Evolutionary conservation across 2,888 invertebrate genomes (phyloP).

Genomic region (Nesidiocoris tenuis): DNA sequence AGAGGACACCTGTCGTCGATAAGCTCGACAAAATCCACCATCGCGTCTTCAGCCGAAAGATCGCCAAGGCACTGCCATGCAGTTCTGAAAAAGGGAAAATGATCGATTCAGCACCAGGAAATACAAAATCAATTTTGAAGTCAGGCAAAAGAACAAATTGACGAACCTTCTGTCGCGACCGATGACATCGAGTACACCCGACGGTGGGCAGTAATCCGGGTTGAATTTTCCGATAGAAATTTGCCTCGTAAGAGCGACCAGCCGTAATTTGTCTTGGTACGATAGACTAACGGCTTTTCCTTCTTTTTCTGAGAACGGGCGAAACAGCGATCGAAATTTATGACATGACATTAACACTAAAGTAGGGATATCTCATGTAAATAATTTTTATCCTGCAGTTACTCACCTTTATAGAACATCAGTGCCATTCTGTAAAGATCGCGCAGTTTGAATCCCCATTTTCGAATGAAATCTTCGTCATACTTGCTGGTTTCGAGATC

Average conservation of each 20-base stretch:
- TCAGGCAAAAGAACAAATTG: not conserved
- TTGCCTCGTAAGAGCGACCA: slow-evolving; percentile 92
- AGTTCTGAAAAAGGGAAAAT: slow-evolving; percentile 57
- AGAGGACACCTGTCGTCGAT: slow-evolving; percentile 84
- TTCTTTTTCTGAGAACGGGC: slow-evolving; percentile 82
- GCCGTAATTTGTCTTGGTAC: slow-evolving; percentile 86
- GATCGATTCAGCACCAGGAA: not conserved
- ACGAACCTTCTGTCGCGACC: slow-evolving; percentile 79
- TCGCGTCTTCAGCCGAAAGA: slow-evolving; percentile 81
- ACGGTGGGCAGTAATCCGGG: slow-evolving; percentile 67
- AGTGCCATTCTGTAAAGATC: slow-evolving; percentile 88
- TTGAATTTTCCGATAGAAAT: slow-evolving; percentile 80
- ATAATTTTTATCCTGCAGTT: too few species aligned
- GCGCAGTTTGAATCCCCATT: slow-evolving; percentile 70
- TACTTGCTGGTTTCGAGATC: slow-evolving; percentile 43
- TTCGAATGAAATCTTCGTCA: slow-evolving; percentile 51
- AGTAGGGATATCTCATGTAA: too few species aligned
- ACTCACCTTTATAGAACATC: slow-evolving; percentile 88
- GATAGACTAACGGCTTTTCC: slow-evolving; percentile 95
- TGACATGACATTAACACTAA: too few species aligned
- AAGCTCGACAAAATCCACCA: slow-evolving; percentile 87
- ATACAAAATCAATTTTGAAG: not conserved
- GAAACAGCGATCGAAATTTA: too few species aligned
- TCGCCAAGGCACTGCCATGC: slow-evolving; percentile 93
- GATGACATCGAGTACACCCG: slow-evolving; percentile 93